Evolutionary conservation across 92 coral and sea anemone genomes (phyloP).

Genomic region (Micromussa lordhowensis): DNA sequence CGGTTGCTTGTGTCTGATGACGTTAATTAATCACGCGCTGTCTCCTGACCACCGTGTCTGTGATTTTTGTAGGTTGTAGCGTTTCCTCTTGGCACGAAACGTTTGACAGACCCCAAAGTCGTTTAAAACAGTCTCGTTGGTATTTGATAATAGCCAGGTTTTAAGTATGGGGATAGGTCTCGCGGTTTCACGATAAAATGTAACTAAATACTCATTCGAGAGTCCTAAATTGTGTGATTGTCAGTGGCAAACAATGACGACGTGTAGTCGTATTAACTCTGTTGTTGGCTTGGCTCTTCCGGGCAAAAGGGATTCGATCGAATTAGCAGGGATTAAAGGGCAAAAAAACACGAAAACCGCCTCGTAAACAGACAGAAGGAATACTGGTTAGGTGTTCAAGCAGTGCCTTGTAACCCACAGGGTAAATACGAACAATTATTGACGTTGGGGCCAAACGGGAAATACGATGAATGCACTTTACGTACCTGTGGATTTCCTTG

Average conservation of each 20-base stretch:
- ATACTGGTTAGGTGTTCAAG: background rate
- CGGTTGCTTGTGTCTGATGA: background rate
- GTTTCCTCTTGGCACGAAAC: constrained; percentile 13
- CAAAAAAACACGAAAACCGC: constrained; percentile 10
- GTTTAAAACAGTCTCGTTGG: background rate
- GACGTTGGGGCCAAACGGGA: background rate
- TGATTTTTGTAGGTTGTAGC: background rate
- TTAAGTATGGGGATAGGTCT: background rate
- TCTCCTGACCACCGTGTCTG: background rate
- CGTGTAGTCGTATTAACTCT: background rate
- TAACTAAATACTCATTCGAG: constrained; percentile 27
- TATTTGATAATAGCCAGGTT: constrained; percentile 29
- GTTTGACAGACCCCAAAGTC: constrained; percentile 3
- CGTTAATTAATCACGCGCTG: constrained; percentile 5
- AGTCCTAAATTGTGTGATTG: background rate
- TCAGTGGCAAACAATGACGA: background rate
- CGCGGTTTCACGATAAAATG: background rate
- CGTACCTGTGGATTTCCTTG: background rate
- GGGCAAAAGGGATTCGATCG: constrained; percentile 2
- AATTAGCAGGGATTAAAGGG: constrained; percentile 12
- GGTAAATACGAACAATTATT: background rate
- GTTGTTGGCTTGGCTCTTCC: constrained; percentile 22
- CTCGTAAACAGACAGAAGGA: background rate
- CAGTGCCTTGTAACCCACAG: background rate
- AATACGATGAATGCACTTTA: background rate